phyloP scores from a whole-genome alignment of 2,888 invertebrate genomes.

The Vesta saturnalis region DNA sequence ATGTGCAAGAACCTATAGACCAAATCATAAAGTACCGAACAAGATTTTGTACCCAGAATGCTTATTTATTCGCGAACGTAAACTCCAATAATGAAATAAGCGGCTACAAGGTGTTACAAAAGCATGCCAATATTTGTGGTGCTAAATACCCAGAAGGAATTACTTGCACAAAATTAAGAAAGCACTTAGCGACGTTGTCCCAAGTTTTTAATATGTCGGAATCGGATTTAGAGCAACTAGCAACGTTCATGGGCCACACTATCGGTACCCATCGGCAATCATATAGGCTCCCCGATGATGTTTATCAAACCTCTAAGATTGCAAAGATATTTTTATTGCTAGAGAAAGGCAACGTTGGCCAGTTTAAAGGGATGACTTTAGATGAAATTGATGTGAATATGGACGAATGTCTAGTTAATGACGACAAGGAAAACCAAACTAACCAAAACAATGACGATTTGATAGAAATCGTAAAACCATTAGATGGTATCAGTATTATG shows the following conservation, averaged over 20 bases:
- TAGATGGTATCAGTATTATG: neutral
- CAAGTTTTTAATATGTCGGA: slow-evolving; percentile 41
- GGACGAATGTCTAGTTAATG: slow-evolving; percentile 14
- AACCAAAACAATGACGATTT: neutral
- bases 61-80: slow-evolving; percentile 38
- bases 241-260: slow-evolving; percentile 48
- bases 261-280: slow-evolving; percentile 42
- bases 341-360: slow-evolving; percentile 22
- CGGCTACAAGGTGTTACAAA: slow-evolving; percentile 28
- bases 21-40: neutral
- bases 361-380: slow-evolving; percentile 36
- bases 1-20: slow-evolving; percentile 21
- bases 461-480: neutral
- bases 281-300: slow-evolving; percentile 40
- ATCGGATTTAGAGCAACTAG: slow-evolving; percentile 45
- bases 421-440: neutral
- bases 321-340: slow-evolving; percentile 36
- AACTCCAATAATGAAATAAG: slow-evolving; percentile 26
- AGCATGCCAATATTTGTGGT: slow-evolving; percentile 39
- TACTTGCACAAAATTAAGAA: slow-evolving; percentile 41
- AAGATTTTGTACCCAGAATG: neutral
- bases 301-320: slow-evolving; percentile 40
- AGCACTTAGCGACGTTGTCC: slow-evolving; percentile 44
- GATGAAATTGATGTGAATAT: slow-evolving; percentile 22
- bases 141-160: slow-evolving; percentile 35